A percentile compares a stretch with the other conserved stretches of the same genome.
phyloP scores from a whole-genome alignment of 1,140 invertebrate species.

The Anastrepha obliqua region DNA sequence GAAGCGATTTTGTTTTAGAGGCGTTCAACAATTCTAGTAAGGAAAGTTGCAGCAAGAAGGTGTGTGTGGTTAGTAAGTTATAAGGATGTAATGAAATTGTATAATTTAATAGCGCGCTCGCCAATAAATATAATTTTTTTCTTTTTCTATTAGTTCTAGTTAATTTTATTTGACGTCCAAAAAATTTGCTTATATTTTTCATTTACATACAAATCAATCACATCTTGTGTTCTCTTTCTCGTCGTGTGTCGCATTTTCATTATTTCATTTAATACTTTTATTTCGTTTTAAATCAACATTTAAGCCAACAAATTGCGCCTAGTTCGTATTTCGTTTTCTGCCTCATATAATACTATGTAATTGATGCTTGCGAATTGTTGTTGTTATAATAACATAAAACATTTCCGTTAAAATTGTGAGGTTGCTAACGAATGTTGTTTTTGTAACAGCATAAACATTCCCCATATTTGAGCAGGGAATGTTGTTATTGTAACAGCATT shows the following conservation, averaged over 20 bases:
- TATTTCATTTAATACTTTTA: not conserved
- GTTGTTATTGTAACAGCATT: no score
- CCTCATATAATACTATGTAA: not conserved
- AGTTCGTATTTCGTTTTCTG: no score
- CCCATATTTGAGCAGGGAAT: no score
- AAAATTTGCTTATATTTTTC: not conserved
- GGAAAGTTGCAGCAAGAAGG: not conserved
- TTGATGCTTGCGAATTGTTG: not conserved
- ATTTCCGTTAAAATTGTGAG: no score
- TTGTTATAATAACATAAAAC: not conserved
- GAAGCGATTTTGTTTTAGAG: not conserved
- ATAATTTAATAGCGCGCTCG: no score
- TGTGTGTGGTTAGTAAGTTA: not conserved
- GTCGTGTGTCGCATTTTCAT: not conserved
- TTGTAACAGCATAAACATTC: no score
- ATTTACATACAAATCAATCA: constrained; percentile 18
- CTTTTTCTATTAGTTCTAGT: not conserved
- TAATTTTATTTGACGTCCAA: no score
- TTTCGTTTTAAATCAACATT: not conserved
- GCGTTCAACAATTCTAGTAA: not conserved
- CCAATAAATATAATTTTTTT: not conserved
- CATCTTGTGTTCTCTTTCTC: not conserved
- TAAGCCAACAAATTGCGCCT: not conserved
- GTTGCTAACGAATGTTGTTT: no score
- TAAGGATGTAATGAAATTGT: not conserved